Conservation (phyloP, 2,797 vertebrate genomes). For the Coregonus ussuriensis region DNA sequence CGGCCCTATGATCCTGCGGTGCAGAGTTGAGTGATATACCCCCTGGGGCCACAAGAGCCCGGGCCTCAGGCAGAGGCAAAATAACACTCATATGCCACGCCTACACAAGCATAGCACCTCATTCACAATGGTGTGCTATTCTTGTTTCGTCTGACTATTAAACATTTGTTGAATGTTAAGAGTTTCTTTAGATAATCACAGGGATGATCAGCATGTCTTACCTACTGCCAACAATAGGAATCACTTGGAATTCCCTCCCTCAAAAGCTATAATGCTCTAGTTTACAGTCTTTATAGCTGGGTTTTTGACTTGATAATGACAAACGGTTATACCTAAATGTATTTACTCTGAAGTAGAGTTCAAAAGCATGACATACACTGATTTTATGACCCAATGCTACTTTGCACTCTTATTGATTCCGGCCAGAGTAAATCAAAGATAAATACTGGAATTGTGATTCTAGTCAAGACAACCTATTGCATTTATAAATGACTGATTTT, state of each 20-base stretch:
- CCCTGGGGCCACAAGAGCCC: no score
- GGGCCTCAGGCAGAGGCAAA: no score
- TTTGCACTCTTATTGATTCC: background rate
- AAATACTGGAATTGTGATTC: background rate
- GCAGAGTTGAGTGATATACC: no score
- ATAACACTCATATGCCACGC: no score
- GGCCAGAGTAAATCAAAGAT: background rate
- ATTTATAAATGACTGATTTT: slow-evolving; percentile 53
- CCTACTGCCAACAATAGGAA: background rate
- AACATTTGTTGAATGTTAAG: background rate
- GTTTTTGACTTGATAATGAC: background rate
- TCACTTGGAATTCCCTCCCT: background rate
- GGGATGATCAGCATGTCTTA: background rate
- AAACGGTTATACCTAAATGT: background rate
- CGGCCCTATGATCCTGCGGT: no score
- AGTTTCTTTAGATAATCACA: background rate
- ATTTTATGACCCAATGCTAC: background rate
- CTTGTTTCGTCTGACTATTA: no score
- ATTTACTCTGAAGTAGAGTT: background rate
- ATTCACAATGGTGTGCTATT: no score
- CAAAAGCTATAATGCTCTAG: background rate
- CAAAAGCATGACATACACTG: background rate
- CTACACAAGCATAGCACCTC: no score
- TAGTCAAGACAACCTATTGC: slow-evolving; percentile 9
- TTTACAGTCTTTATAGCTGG: background rate